Evolutionary conservation across 2,888 invertebrate genomes (phyloP), one percentile per base, ranked within the genome.

Genomic region (Pterostichus niger): DNA sequence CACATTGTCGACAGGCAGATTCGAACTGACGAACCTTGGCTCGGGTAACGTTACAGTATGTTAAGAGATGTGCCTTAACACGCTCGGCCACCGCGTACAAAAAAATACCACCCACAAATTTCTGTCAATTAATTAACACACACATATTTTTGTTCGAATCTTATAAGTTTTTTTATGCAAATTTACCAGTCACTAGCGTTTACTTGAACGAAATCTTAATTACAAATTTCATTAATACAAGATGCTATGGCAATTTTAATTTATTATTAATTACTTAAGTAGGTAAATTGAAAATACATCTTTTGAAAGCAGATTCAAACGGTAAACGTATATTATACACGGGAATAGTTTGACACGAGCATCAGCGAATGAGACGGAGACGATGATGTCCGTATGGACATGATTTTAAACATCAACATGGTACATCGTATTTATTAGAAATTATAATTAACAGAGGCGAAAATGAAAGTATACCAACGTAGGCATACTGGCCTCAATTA

Each of bases 381-480:
- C 40, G 40, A 40, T 9, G 6, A 0, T 10, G 13, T n/a, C n/a
- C n/a, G 49, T n/a, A 49, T 56, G 56, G 56, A 56, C 56, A 56
- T 56, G 56, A 56, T 56, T 56, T 56, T 13, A 56, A 17, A 17
- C 49, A 56, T 6, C 56, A 56, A 56, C 56, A 56, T 56, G 17
- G 49, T 49, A 59, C 31, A 73, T 73, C 49, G 44, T 73, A 40
- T 73, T 73, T 75, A 75, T 75, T 75, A 75, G 75, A 75, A 75
- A 75, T 75, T 49, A 52, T 75, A 54, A 75, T 75, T 52, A 52
- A 75, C 75, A 49, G 75, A 75, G 49, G 75, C 52, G 75, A 75
- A 75, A 75, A 75, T 75, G 75, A 75, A 75, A 75, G 75, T 75
- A 49, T 75, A 52, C 75, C 54, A 35, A 52, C 31, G 75, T 75